A percentile compares a stretch with the other conserved stretches of the same genome.
phyloP scores from a whole-genome alignment of 2,113 vertebrate genomes.

The Phyllopteryx taeniolatus region DNA sequence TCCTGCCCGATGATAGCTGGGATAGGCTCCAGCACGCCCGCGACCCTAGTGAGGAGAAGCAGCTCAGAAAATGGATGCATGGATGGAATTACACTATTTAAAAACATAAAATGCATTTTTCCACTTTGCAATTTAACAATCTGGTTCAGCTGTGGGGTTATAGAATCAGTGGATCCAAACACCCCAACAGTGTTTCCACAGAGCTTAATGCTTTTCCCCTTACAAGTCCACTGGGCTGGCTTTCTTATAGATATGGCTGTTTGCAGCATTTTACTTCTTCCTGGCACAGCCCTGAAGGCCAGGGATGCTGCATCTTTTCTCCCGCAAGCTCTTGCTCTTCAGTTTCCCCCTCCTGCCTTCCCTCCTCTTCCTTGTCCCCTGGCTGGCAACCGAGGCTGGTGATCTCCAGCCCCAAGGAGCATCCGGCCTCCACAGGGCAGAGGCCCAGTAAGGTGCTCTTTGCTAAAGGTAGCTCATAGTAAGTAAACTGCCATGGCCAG shows the following conservation, averaged over 20 bases:
- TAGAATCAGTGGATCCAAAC: conserved; percentile 20
- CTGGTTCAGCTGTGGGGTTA: conserved; percentile 28
- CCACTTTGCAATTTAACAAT: conserved; percentile 1
- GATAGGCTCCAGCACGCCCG: no score
- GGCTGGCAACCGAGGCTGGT: conserved; percentile 61
- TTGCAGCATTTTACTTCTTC: conserved; percentile 52
- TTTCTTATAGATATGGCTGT: conserved; percentile 70
- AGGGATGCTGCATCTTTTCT: conserved; percentile 56
- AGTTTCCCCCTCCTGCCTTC: conserved; percentile 46
- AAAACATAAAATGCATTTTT: conserved; percentile 3
- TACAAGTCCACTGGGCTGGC: conserved; percentile 51
- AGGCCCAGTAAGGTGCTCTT: conserved; percentile 70
- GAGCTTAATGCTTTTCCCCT: conserved; percentile 33
- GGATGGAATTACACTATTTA: background rate
- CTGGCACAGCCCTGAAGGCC: conserved; percentile 62
- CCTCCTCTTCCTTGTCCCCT: conserved; percentile 50
- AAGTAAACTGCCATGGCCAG: conserved; percentile 61
- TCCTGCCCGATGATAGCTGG: no score
- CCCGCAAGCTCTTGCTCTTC: conserved; percentile 66
- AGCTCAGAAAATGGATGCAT: no score
- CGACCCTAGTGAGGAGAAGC: no score
- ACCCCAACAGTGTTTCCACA: conserved; percentile 22
- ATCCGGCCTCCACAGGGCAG: conserved; percentile 69
- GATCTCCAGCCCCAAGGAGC: conserved; percentile 61
- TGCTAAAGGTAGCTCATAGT: conserved; percentile 76